These are phyloP conservation scores for Plectus sambesii DNA, from an alignment of 1,140 invertebrate species.

Conservation along the genomic window DNA sequence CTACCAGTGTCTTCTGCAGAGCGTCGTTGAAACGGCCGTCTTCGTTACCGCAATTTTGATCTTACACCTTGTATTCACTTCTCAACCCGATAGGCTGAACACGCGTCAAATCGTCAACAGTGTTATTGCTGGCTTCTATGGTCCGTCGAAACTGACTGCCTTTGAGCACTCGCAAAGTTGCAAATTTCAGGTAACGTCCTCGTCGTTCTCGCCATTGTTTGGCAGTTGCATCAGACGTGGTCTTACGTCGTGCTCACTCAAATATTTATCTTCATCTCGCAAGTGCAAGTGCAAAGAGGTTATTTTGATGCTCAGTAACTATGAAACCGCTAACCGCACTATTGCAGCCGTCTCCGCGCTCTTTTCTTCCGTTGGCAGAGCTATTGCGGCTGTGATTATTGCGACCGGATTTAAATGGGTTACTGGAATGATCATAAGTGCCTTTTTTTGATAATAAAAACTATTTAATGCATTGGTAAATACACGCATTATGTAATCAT, in stretches of 20 bases:
- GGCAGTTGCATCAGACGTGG: conserved; percentile 30
- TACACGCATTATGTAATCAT: too few species aligned
- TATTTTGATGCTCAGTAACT: too few species aligned
- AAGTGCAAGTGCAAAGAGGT: conserved; percentile 41
- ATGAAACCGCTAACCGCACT: too few species aligned
- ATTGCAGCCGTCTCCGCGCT: too few species aligned
- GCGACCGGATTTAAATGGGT: too few species aligned
- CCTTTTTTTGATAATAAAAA: too few species aligned
- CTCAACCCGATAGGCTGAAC: conserved; percentile 5
- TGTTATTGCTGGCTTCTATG: conserved; percentile 35
- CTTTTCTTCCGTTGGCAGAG: too few species aligned
- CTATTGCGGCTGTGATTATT: too few species aligned
- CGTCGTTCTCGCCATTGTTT: conserved; percentile 39
- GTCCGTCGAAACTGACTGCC: too few species aligned
- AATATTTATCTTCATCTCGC: conserved; percentile 39
- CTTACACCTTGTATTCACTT: neutral
- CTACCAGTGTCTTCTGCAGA: conserved; percentile 35
- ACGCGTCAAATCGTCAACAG: conserved; percentile 8
- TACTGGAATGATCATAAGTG: too few species aligned
- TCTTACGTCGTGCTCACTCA: conserved; percentile 31
- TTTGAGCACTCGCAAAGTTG: too few species aligned
- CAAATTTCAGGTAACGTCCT: conserved; percentile 37
- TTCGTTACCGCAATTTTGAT: conserved; percentile 11
- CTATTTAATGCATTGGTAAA: too few species aligned
- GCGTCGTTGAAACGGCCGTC: conserved; percentile 25